phyloP scores from a whole-genome alignment of 2,113 vertebrate species.

The Cynocephalus volans region DNA sequence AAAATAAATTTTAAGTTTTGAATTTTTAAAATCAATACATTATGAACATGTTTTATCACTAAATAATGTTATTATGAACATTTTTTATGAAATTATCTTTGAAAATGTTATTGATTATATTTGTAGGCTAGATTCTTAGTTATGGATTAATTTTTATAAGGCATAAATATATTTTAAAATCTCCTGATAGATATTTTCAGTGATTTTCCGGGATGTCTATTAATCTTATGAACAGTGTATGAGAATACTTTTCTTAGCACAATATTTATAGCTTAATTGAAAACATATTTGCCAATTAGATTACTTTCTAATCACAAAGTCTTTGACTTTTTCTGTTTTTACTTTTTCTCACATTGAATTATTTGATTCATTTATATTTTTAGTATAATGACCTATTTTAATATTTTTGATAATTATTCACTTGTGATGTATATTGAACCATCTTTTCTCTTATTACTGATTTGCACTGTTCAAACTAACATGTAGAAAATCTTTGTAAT shows the following conservation, averaged over 20 bases:
- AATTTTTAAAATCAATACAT: not conserved
- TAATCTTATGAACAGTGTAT: not conserved
- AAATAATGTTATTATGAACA: not conserved
- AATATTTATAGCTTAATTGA: not conserved
- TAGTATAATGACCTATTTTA: not conserved
- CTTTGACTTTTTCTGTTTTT: not conserved
- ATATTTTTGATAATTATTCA: not conserved
- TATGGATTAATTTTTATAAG: not conserved
- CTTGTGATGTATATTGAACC: not conserved
- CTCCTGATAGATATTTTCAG: not conserved
- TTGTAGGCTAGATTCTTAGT: not conserved
- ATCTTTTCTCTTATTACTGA: not conserved
- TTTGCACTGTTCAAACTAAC: not conserved
- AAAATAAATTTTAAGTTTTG: conserved; percentile 16
- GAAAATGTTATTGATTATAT: conserved; percentile 30
- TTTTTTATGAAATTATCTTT: conserved; percentile 56
- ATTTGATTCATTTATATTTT: not conserved
- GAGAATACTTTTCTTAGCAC: not conserved
- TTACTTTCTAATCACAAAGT: not conserved
- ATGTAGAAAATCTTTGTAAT: not conserved
- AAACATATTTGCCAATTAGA: not conserved
- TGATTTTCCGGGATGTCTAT: not conserved
- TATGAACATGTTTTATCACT: not conserved
- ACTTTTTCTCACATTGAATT: not conserved
- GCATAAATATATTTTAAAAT: not conserved